These are phyloP conservation scores for Pseudanteris insignis DNA, from an alignment of 2,888 invertebrate genomes.

Conservation along the genomic window DNA sequence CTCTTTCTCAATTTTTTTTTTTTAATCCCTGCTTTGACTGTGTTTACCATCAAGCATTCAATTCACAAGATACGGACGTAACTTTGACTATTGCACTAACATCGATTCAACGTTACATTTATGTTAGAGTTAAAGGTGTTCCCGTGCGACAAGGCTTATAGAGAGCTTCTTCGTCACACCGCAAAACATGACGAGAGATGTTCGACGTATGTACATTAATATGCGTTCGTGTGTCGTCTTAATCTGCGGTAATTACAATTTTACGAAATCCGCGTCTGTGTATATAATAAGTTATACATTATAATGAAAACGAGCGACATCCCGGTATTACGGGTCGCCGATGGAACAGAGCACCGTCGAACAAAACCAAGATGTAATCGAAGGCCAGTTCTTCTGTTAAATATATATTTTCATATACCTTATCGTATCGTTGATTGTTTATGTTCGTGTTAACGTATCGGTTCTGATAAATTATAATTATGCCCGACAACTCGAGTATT, in stretches of 20 bases:
- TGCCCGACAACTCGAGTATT: too few relatives aligned
- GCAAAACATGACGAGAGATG: constrained; percentile 22
- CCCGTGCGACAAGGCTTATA: constrained; percentile 35
- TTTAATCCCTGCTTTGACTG: too few relatives aligned
- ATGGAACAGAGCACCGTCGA: constrained; percentile 12
- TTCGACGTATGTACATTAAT: constrained; percentile 28
- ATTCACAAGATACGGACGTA: constrained; percentile 1
- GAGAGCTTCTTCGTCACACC: constrained; percentile 27
- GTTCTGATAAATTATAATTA: too few relatives aligned
- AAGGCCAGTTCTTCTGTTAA: constrained; percentile 22
- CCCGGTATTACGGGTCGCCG: constrained; percentile 7
- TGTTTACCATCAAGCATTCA: background rate
- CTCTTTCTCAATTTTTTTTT: background rate
- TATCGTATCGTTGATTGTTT: background rate
- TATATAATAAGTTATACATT: constrained; percentile 18
- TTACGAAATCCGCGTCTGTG: constrained; percentile 40
- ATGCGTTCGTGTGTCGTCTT: constrained; percentile 25
- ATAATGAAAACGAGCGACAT: constrained; percentile 24
- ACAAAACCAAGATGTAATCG: constrained; percentile 38
- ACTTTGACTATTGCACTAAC: constrained; percentile 34
- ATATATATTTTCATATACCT: background rate
- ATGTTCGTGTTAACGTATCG: background rate
- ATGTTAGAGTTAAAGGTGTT: constrained; percentile 15
- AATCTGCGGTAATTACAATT: constrained; percentile 41
- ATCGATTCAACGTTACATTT: constrained; percentile 21